Evolutionary conservation across 30 jellyfish, hydroid and myxozoan genomes (phyloP).

Genomic region (Pelagia noctiluca): DNA sequence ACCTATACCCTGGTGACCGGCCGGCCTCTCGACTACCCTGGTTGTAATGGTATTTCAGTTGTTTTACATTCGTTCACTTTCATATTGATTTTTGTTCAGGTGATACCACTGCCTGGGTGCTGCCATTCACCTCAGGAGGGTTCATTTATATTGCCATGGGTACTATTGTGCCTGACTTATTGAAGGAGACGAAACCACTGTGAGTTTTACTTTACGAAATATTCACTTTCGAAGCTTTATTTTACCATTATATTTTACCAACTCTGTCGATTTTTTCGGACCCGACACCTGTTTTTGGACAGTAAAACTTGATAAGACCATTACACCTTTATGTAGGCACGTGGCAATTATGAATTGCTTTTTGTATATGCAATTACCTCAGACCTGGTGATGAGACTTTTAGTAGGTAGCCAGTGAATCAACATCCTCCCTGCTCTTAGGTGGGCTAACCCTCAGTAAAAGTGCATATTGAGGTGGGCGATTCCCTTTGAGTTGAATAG

Average conservation of each 20-base stretch:
- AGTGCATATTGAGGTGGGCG: too few species aligned
- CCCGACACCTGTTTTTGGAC: not conserved
- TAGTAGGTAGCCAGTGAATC: too few species aligned
- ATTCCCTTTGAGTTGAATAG: too few species aligned
- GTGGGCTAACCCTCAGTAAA: too few species aligned
- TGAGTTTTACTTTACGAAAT: constrained; percentile 24
- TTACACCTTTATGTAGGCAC: not conserved
- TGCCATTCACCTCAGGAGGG: constrained; percentile 98
- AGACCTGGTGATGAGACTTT: too few species aligned
- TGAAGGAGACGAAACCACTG: constrained; percentile 82
- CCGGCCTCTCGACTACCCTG: too few species aligned
- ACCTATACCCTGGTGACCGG: too few species aligned
- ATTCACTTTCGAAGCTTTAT: not conserved
- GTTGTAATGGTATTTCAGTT: too few species aligned
- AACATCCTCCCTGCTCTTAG: too few species aligned
- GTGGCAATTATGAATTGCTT: not conserved
- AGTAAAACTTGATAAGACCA: not conserved
- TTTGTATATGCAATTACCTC: not conserved
- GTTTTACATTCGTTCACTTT: not conserved
- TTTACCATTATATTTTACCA: not conserved
- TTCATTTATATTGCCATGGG: constrained; percentile 97
- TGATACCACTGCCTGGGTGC: constrained; percentile 98
- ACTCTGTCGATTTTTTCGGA: not conserved
- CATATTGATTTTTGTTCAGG: constrained; percentile 41
- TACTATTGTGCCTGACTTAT: constrained; percentile 95